These are phyloP conservation scores for Lucilia cuprina DNA, from an alignment of 1,140 invertebrate genomes.

Conservation along the genomic window DNA sequence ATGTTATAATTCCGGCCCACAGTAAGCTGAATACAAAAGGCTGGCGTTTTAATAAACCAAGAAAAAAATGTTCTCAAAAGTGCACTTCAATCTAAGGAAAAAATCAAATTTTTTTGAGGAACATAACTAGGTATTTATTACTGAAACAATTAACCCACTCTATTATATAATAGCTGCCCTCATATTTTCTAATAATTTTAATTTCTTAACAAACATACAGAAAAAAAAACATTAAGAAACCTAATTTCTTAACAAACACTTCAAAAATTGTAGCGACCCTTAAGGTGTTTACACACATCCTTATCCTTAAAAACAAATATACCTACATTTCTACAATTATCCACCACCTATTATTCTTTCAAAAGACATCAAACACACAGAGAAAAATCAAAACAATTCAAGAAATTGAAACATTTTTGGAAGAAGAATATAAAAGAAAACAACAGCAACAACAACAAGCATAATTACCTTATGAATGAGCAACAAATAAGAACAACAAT, in stretches of 20 bases:
- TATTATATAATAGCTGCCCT: not conserved
- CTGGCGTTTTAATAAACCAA: no score
- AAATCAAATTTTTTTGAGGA: no score
- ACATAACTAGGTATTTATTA: no score
- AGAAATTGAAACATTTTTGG: slow-evolving; percentile 12
- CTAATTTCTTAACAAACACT: slow-evolving; percentile 25
- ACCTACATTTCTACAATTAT: no score
- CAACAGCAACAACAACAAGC: not conserved
- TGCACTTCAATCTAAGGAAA: no score
- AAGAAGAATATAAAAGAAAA: not conserved
- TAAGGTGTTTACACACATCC: not conserved
- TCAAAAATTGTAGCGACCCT: not conserved
- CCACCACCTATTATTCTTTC: not conserved
- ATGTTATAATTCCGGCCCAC: no score
- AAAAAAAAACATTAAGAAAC: not conserved
- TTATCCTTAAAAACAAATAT: not conserved
- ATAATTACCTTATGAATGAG: slow-evolving; percentile 30
- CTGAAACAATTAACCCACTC: not conserved
- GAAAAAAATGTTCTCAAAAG: no score
- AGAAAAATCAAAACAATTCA: not conserved
- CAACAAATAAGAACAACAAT: not conserved
- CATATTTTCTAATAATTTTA: not conserved
- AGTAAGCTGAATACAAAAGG: no score
- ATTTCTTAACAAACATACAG: not conserved
- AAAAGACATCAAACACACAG: not conserved